Base-by-base conservation (phyloP, 2,113 vertebrate species). In the Bagarius yarrelli region DNA sequence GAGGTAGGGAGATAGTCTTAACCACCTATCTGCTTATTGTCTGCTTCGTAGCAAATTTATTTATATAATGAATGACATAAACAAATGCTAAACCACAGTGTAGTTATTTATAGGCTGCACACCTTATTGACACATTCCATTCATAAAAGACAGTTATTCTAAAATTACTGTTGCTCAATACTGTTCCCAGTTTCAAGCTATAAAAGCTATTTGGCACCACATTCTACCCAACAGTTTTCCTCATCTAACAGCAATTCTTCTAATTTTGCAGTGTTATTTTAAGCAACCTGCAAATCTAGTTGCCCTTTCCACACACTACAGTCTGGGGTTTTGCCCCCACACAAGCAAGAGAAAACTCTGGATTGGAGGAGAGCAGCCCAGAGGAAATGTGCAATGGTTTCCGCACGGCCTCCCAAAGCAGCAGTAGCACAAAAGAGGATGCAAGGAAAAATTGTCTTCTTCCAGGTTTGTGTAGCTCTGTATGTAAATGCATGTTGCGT, bases 371-470 rank as follows among this genome's bases (percentile, higher is more conserved):
- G 78, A 59, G 83, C 80, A 78, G 63, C 53, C 66, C 85, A 89
- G 81, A 82, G 88, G 90, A 91, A 91, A 88, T 82, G 80, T 89
- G 89, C 21, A 47, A 86, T 86, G 86, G 91, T 91, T 93, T 92
- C 91, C 86, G 47, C 89, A 90, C 87, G 92, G 92, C 92, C 91
- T 94, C 92, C 90, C 92, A 84, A 90, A 85, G 87, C 83, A 83
- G 82, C 87, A 80, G 86, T 90, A 91, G 88, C 85, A 87, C 80
- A 88, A 84, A 72, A 84, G 83, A 85, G 82, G 81, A 15, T 81
- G 82, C 64, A 56, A 60, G 44, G 32, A 81, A 61, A 79, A 74
- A 72, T 60, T 79, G 80, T 82, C 50, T 61, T 57, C 57, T 71
- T 75, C 44, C 73, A 47, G 53, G 70, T 69, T 81, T 70, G 60